These are phyloP conservation scores for Tangachromis dhanisi DNA, from an alignment of 2,113 vertebrate species.

Conservation along the genomic window DNA sequence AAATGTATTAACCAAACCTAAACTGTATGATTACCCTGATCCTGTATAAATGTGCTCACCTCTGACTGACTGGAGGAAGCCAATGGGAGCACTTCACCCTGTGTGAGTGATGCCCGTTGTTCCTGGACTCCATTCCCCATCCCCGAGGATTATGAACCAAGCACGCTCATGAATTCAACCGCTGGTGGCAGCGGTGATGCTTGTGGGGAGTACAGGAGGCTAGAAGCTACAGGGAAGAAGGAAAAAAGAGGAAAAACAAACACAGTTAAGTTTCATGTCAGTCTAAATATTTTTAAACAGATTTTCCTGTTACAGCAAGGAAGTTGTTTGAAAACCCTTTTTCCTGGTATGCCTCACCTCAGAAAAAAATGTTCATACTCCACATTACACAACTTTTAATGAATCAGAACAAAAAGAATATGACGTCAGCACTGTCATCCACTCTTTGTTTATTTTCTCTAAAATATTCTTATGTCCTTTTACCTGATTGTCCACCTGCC, in stretches of 20 bases:
- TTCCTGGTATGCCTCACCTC: background rate
- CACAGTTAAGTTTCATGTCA: background rate
- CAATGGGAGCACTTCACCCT: conserved; percentile 70
- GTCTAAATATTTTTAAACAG: background rate
- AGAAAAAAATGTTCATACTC: background rate
- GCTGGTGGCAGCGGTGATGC: background rate
- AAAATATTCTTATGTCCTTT: background rate
- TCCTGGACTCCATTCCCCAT: conserved; percentile 92
- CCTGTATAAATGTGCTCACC: background rate
- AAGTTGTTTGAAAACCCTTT: background rate
- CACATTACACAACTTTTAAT: background rate
- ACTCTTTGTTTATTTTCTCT: background rate
- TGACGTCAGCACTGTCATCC: background rate
- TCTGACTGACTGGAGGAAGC: conserved; percentile 61
- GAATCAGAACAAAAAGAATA: background rate
- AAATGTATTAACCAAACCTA: background rate
- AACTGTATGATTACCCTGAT: background rate
- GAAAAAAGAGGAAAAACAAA: background rate
- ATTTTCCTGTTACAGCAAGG: background rate
- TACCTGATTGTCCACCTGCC: background rate
- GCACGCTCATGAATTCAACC: conserved; percentile 45
- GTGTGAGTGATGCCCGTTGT: conserved; percentile 63
- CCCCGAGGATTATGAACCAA: conserved; percentile 47
- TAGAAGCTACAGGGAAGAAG: background rate
- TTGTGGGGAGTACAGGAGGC: background rate